A percentile compares a stretch with the other conserved stretches of the same genome.
Evolutionary conservation across 2,797 vertebrate species (phyloP).

Genomic region (Hephaestus fuliginosus): DNA sequence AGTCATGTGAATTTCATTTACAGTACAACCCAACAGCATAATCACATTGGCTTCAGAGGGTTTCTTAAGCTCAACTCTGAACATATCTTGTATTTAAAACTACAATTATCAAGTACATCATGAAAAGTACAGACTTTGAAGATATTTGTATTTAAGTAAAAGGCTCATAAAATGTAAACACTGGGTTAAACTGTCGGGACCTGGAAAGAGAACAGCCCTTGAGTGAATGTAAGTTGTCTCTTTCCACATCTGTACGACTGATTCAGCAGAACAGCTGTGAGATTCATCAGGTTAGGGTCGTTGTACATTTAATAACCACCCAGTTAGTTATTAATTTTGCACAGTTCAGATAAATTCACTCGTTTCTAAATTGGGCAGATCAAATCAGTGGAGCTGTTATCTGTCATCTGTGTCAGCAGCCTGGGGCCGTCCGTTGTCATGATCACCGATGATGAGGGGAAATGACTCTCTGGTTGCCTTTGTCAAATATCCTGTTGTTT

Average conservation of each 20-base stretch:
- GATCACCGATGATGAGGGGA: slow-evolving; percentile 62
- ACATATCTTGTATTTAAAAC: background rate
- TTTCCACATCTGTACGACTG: background rate
- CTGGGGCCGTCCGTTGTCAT: slow-evolving; percentile 40
- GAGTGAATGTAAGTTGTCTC: background rate
- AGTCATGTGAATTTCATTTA: background rate
- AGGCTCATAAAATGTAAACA: background rate
- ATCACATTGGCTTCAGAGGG: background rate
- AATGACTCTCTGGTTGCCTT: slow-evolving; percentile 59
- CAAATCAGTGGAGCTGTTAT: slow-evolving; percentile 5
- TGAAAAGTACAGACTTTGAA: background rate
- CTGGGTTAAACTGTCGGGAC: background rate
- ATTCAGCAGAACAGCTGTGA: background rate
- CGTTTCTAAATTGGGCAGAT: background rate
- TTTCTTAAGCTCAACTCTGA: background rate
- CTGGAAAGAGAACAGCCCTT: background rate
- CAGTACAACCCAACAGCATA: background rate
- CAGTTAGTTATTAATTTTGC: background rate
- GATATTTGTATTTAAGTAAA: background rate
- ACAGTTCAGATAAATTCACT: background rate
- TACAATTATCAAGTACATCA: background rate
- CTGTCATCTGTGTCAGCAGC: slow-evolving; percentile 1
- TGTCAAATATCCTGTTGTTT: slow-evolving; percentile 79
- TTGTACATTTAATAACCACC: background rate
- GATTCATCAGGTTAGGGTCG: background rate